These are phyloP conservation scores for Phataginus tricuspis DNA, from an alignment of 2,797 vertebrate species.

Conservation along the genomic window DNA sequence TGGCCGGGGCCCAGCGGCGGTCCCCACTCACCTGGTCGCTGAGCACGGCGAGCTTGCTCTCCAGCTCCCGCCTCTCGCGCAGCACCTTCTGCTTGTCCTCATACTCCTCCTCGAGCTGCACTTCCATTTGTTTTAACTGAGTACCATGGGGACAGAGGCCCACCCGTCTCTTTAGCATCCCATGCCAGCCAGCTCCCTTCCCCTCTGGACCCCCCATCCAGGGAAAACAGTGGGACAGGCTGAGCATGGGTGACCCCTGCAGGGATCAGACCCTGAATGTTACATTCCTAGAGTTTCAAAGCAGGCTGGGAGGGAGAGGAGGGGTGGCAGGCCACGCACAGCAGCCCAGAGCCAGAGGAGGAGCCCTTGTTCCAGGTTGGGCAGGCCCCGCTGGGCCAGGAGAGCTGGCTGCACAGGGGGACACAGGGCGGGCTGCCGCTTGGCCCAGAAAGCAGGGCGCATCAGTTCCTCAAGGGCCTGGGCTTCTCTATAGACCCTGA, in stretches of 20 bases:
- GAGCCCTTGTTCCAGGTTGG: neutral
- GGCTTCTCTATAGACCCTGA: neutral
- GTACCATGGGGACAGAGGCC: neutral
- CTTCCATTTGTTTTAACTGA: conserved; percentile 97
- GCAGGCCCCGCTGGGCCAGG: neutral
- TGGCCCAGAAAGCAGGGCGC: neutral
- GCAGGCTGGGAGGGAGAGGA: neutral
- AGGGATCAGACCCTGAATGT: neutral
- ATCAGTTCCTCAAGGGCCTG: neutral
- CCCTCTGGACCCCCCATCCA: neutral
- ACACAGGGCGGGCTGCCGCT: neutral
- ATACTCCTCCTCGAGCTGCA: conserved; percentile 97
- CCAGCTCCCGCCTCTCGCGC: conserved; percentile 95
- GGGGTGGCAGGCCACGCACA: neutral
- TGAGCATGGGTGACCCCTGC: neutral
- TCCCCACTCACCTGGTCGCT: conserved; percentile 91
- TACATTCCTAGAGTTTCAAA: neutral
- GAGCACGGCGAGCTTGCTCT: conserved; percentile 91
- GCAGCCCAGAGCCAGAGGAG: neutral
- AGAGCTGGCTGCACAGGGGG: neutral
- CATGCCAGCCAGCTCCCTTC: neutral
- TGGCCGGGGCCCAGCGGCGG: neutral
- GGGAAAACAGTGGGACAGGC: neutral
- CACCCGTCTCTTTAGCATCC: neutral
- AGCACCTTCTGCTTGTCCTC: conserved; percentile 98